phyloP scores from a whole-genome alignment of 2,797 vertebrate species.

The Phalanger gymnotis region DNA sequence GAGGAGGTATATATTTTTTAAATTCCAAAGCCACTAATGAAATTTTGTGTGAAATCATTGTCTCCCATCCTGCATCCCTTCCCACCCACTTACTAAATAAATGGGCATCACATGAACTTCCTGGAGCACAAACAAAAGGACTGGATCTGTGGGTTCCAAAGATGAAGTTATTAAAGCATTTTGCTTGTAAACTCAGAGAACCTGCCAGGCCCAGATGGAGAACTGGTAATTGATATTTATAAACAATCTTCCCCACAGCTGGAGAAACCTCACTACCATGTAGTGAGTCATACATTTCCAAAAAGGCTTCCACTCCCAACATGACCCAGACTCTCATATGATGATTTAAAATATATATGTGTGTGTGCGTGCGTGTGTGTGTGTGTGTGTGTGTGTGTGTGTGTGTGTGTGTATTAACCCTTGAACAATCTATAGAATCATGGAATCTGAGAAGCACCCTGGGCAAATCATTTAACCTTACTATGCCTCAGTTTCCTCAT shows the following conservation, averaged over 20 bases:
- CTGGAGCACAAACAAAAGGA: slow-evolving; percentile 59
- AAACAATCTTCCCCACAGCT: slow-evolving; percentile 50
- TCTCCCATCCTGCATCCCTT: slow-evolving; percentile 37
- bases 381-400: no score
- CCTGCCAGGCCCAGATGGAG: slow-evolving; percentile 43
- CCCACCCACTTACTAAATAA: slow-evolving; percentile 61
- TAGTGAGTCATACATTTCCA: not conserved
- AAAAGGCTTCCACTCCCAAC: not conserved
- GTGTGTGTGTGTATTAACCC: not conserved
- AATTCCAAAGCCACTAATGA: slow-evolving; percentile 61
- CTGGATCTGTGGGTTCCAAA: slow-evolving; percentile 41
- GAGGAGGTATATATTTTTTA: slow-evolving; percentile 25
- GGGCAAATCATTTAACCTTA: not conserved
- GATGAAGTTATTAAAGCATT: slow-evolving; percentile 62
- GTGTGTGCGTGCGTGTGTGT: no score
- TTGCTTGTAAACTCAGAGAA: slow-evolving; percentile 53
- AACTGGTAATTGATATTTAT: slow-evolving; percentile 64
- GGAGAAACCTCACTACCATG: slow-evolving; percentile 32
- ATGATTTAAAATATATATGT: not conserved
- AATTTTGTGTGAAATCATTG: slow-evolving; percentile 56
- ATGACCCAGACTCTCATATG: not conserved
- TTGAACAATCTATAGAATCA: not conserved
- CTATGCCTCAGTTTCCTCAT: not conserved
- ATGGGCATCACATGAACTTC: slow-evolving; percentile 51
- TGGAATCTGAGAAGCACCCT: not conserved